These are phyloP conservation scores for Galerucella calmariensis DNA, from an alignment of 2,888 invertebrate species.

Conservation along the genomic window DNA sequence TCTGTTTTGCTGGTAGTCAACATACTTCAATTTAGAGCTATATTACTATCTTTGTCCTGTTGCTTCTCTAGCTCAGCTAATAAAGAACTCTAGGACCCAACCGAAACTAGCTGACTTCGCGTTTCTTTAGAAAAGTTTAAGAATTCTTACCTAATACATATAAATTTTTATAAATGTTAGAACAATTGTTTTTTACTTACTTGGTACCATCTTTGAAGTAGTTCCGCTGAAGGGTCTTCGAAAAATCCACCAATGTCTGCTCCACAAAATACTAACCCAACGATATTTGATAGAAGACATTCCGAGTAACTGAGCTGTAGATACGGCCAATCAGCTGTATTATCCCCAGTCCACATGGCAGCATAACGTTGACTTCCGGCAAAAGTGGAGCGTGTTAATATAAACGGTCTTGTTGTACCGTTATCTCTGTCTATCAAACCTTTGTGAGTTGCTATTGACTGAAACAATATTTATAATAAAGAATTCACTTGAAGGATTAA, in stretches of 20 bases:
- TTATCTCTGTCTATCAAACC: slow-evolving; percentile 71
- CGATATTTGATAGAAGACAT: slow-evolving; percentile 78
- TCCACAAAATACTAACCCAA: slow-evolving; percentile 91
- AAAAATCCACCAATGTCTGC: slow-evolving; percentile 98
- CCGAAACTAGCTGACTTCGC: too few species aligned
- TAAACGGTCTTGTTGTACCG: slow-evolving; percentile 80
- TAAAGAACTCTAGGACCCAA: too few species aligned
- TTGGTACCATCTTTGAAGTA: slow-evolving; percentile 79
- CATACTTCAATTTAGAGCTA: too few species aligned
- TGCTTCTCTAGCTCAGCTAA: too few species aligned
- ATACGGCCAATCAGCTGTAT: slow-evolving; percentile 91
- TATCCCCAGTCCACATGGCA: slow-evolving; percentile 98
- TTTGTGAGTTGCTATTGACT: slow-evolving; percentile 72
- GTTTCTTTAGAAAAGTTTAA: too few species aligned
- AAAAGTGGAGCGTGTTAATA: slow-evolving; percentile 89
- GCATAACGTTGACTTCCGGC: slow-evolving; percentile 91
- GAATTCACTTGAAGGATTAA: too few species aligned
- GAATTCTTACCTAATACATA: slow-evolving; percentile 65
- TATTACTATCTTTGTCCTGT: too few species aligned
- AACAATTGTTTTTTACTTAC: too few species aligned
- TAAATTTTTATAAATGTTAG: slow-evolving; percentile 1
- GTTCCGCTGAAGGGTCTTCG: slow-evolving; percentile 90
- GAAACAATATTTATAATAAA: slow-evolving; percentile 32
- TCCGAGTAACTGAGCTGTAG: slow-evolving; percentile 86
- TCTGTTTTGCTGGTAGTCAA: too few species aligned